Evolutionary conservation across 2,888 invertebrate genomes (phyloP).

Genomic region (Anticlea derivata): DNA sequence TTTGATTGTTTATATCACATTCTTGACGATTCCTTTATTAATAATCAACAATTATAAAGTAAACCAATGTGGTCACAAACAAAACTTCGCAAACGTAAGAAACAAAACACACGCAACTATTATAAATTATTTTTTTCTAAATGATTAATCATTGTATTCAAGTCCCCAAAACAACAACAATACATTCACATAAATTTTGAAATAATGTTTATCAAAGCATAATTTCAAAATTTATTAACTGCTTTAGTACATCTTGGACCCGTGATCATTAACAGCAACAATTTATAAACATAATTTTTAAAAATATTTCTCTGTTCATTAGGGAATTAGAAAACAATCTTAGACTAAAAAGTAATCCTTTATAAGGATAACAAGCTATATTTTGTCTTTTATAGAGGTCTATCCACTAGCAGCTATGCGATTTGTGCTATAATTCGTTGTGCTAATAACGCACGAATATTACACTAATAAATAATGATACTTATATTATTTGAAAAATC

Average conservation of each 20-base stretch:
- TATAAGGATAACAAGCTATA: slow-evolving; percentile 79
- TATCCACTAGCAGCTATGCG: slow-evolving; percentile 65
- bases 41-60: slow-evolving; percentile 27
- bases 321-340: slow-evolving; percentile 65
- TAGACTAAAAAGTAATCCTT: slow-evolving; percentile 76
- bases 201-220: slow-evolving; percentile 21
- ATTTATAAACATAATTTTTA: slow-evolving; percentile 71
- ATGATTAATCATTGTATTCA: slow-evolving; percentile 31
- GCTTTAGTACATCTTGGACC: slow-evolving; percentile 71
- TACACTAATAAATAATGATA: slow-evolving; percentile 38
- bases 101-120: slow-evolving; percentile 1
- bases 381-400: slow-evolving; percentile 75
- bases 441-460: slow-evolving; percentile 55
- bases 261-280: slow-evolving; percentile 73
- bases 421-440: slow-evolving; percentile 68
- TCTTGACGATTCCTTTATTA: slow-evolving; percentile 51
- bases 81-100: slow-evolving; percentile 23
- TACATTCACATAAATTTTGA: slow-evolving; percentile 44
- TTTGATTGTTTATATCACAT: slow-evolving; percentile 57
- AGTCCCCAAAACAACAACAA: slow-evolving; percentile 38
- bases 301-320: slow-evolving; percentile 69
- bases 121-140: slow-evolving; percentile 15
- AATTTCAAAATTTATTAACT: slow-evolving; percentile 55
- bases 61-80: slow-evolving; percentile 7
- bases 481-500: slow-evolving; percentile 42